Evolutionary conservation across 2,888 invertebrate genomes (phyloP).

Genomic region (Leptarthrus brevirostris): DNA sequence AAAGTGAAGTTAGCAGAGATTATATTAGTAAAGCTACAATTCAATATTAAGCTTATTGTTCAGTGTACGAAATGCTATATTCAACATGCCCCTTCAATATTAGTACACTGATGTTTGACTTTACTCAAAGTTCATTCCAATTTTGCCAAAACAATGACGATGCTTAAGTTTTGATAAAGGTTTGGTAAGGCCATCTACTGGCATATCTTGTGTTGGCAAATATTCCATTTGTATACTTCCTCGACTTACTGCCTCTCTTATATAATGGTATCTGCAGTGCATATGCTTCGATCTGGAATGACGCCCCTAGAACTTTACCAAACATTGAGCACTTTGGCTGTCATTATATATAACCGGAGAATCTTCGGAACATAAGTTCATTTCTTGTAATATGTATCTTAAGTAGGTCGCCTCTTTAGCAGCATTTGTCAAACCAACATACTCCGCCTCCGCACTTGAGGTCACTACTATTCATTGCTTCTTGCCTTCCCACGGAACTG

Average conservation of each 20-base stretch:
- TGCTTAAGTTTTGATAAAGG: neutral
- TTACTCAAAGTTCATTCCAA: neutral
- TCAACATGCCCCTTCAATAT: neutral
- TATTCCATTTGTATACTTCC: neutral
- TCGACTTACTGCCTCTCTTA: neutral
- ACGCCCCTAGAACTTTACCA: neutral
- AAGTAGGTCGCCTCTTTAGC: conserved; percentile 6
- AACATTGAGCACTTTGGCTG: neutral
- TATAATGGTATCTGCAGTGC: neutral
- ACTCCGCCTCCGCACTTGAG: conserved; percentile 5
- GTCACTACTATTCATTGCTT: neutral
- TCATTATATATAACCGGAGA: conserved; percentile 12
- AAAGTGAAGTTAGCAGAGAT: no score
- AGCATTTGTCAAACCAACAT: neutral
- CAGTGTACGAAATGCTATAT: no score
- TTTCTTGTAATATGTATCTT: no score
- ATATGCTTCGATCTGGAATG: neutral
- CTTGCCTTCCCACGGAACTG: neutral
- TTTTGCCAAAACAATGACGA: neutral
- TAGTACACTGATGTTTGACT: neutral
- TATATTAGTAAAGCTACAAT: no score
- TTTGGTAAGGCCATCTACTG: neutral
- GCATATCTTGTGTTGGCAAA: neutral
- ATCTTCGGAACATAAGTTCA: no score
- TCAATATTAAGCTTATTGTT: no score